phyloP scores from a whole-genome alignment of 1,140 invertebrate species.

The Mesaphorura yosii region DNA sequence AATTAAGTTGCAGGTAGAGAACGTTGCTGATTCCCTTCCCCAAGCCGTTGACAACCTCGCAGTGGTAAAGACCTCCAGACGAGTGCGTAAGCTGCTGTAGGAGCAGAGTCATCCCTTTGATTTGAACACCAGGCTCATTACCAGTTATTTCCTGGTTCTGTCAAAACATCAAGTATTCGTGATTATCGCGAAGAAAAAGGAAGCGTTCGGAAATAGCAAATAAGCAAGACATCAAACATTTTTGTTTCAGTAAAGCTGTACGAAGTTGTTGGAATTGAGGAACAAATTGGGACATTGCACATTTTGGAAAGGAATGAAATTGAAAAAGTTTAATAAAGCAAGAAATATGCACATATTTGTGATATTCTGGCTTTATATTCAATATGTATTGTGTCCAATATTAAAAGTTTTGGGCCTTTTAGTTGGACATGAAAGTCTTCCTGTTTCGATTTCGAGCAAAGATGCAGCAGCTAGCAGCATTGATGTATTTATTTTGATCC shows the following conservation, averaged over 20 bases:
- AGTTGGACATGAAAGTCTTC: no score
- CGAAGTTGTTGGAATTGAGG: neutral
- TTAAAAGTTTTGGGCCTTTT: no score
- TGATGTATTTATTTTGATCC: no score
- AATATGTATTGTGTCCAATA: no score
- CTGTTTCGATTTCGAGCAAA: no score
- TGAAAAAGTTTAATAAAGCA: no score
- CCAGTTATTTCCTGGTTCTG: conserved; percentile 8
- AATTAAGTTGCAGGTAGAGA: conserved; percentile 19
- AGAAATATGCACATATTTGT: no score
- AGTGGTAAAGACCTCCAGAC: conserved; percentile 18
- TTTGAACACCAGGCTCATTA: conserved; percentile 13
- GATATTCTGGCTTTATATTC: no score
- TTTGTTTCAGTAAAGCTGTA: neutral
- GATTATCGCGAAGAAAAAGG: no score
- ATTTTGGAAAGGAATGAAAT: neutral
- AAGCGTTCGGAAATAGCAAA: neutral
- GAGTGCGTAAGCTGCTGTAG: conserved; percentile 18
- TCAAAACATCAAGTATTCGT: neutral
- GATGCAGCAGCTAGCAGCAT: no score
- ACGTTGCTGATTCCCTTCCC: conserved; percentile 26
- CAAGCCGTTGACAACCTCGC: conserved; percentile 23
- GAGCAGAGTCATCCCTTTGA: conserved; percentile 26
- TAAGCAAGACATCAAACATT: neutral
- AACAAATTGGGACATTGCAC: neutral